Evolutionary conservation across 2,113 vertebrate species (phyloP), one percentile per base, ranked within the genome.

Genomic region (Cynoglossus semilaevis): DNA sequence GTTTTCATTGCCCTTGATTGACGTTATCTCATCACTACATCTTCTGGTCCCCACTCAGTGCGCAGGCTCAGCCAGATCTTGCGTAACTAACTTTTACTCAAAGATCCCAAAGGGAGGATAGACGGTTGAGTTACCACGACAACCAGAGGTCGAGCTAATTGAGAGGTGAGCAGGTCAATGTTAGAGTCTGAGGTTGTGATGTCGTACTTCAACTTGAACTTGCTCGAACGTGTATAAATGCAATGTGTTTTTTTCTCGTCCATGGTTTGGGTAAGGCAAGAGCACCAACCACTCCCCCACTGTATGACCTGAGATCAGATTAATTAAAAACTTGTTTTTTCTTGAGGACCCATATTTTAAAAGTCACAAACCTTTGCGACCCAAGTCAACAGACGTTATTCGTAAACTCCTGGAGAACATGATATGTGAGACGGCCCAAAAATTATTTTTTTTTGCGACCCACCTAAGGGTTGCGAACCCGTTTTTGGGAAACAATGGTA

Each of bases 1-100:
- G 61, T 58, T 77, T 75, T 70, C 9, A 13, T 53, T 63, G 54
- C 52, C 57, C 43, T 58, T 83, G 76, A 83, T 64, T 80, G 77
- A 79, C 50, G 1, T 53, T 73, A 85, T 84, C 74, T 79, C 58
- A 70, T 62, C 68, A 62, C 60, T 58, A 62, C 61, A 85, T 84
- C 81, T 72, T 18, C 29, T 77, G 75, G 74, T 63, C 44, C 15
- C 14, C 10, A 13, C 75, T 58, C 75, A 65, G 49, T 41, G 45
- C 49, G 48, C 22, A 50, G 72, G 58, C 58, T 68, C 51, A 62
- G 60, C 47, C 68, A 80, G 51, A 64, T 47, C 69, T 70, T 78
- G 60, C 69, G 69, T 80, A 75, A 63, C 13, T 29, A 52, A 74
- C 41, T 54, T 73, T 67, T 64, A 61, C 44, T 50, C 46, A 72